Percentiles rank a stretch among this genome's conserved stretches.
phyloP scores from a whole-genome alignment of 1,140 invertebrate genomes.

The Apis cerana region DNA sequence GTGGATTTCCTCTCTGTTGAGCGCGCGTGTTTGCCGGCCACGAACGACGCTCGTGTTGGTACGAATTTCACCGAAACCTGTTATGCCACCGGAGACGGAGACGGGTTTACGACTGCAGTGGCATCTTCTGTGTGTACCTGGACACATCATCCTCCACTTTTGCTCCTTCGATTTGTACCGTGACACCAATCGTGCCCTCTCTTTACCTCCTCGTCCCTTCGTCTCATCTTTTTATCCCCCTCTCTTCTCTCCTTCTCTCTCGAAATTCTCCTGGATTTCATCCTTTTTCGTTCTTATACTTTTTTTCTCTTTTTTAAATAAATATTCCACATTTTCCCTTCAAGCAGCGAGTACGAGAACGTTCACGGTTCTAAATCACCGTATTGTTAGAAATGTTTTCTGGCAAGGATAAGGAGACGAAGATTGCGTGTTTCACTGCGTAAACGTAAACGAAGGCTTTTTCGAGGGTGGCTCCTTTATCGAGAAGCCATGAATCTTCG shows the following conservation, averaged over 20 bases:
- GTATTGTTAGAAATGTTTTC: too few species aligned
- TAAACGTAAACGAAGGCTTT: not conserved
- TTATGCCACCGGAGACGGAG: constrained; percentile 61
- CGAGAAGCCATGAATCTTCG: not conserved
- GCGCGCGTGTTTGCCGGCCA: constrained; percentile 27
- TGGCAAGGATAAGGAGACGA: not conserved
- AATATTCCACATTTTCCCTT: too few species aligned
- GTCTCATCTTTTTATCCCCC: not conserved
- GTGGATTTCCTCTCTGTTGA: constrained; percentile 64
- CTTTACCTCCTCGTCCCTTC: not conserved
- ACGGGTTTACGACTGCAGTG: constrained; percentile 64
- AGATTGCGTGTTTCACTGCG: not conserved
- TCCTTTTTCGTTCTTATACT: too few species aligned
- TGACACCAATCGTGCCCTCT: constrained; percentile 45
- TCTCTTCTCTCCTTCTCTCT: too few species aligned
- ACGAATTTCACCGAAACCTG: constrained; percentile 67
- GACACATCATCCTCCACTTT: constrained; percentile 58
- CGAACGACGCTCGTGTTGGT: constrained; percentile 50
- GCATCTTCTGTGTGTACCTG: constrained; percentile 39
- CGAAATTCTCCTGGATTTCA: too few species aligned
- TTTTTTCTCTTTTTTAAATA: too few species aligned
- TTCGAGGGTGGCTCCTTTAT: not conserved
- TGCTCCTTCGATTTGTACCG: constrained; percentile 53
- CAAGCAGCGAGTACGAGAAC: too few species aligned
- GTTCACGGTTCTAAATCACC: too few species aligned